Evolutionary conservation across 2,888 invertebrate species (phyloP).

Genomic region (Scaeva pyrastri): DNA sequence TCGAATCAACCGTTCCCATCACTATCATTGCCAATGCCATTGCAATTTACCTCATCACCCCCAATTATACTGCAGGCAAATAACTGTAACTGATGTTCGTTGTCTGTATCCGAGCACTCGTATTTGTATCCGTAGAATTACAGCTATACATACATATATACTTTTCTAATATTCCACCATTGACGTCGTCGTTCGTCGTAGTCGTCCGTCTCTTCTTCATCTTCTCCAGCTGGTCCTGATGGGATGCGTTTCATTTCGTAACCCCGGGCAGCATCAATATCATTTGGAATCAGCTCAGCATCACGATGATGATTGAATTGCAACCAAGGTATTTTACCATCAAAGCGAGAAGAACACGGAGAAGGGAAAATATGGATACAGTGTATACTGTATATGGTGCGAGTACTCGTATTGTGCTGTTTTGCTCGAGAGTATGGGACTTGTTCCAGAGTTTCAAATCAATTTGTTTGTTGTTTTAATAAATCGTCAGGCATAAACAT

Average conservation of each 20-base stretch:
- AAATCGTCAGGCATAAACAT: not conserved
- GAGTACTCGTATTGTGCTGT: not conserved
- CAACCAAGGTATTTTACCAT: conserved; percentile 60
- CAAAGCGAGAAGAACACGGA: conserved; percentile 5
- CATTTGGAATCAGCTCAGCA: conserved; percentile 43
- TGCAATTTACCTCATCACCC: not conserved
- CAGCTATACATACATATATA: not conserved
- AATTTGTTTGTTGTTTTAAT: conserved; percentile 55
- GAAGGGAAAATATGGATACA: conserved; percentile 8
- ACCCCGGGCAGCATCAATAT: conserved; percentile 60
- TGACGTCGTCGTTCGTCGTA: too few species aligned
- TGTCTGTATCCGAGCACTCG: not conserved
- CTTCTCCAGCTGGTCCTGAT: not conserved
- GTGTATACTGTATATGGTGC: not conserved
- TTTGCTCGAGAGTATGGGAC: not conserved
- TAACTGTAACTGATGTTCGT: conserved; percentile 57
- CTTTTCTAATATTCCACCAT: not conserved
- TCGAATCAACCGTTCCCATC: not conserved
- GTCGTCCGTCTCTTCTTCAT: not conserved
- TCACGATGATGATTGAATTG: conserved; percentile 71
- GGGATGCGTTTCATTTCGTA: conserved; percentile 38
- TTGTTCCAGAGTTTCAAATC: not conserved
- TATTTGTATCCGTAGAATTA: not conserved
- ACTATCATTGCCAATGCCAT: too few species aligned
- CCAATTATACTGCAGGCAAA: conserved; percentile 40